Conservation (phyloP, 2,113 vertebrate species). For the Nestor notabilis region DNA sequence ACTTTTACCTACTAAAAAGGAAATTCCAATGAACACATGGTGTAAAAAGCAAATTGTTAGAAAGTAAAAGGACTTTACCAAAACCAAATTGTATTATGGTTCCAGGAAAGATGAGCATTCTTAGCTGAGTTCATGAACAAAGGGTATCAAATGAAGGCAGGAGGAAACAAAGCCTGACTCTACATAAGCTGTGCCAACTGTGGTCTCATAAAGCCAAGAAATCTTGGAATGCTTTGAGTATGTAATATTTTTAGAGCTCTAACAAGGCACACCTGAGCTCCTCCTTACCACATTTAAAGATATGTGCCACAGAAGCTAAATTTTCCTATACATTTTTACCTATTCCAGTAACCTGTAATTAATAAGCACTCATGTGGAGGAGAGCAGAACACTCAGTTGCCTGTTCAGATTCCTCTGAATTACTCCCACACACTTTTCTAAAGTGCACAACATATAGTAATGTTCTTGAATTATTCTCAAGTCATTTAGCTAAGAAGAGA, state of each 20-base stretch:
- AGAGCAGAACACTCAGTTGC: constrained; percentile 7
- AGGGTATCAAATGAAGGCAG: constrained; percentile 1
- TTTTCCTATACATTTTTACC: constrained; percentile 10
- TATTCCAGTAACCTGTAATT: constrained; percentile 27
- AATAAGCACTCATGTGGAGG: constrained; percentile 5
- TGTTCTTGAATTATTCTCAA: constrained; percentile 14
- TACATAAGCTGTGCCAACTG: not conserved
- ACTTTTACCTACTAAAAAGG: not conserved
- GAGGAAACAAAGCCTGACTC: constrained; percentile 26
- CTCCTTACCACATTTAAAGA: constrained; percentile 45
- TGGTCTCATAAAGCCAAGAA: constrained; percentile 33
- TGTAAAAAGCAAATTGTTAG: not conserved
- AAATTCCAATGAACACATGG: not conserved
- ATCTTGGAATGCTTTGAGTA: constrained; percentile 29
- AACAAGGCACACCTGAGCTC: constrained; percentile 45
- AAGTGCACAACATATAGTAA: constrained; percentile 29
- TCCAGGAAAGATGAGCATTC: not conserved
- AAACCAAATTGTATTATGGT: not conserved
- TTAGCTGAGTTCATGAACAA: not conserved
- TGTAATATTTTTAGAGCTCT: constrained; percentile 38
- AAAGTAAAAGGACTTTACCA: not conserved
- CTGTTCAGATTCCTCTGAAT: not conserved
- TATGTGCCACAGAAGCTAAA: not conserved
- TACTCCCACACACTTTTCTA: constrained; percentile 31
- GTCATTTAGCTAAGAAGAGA: not conserved